Evolutionary conservation across 2,113 vertebrate species (phyloP), one percentile per base, ranked within the genome.

Genomic region (Oreochromis tanganicae): DNA sequence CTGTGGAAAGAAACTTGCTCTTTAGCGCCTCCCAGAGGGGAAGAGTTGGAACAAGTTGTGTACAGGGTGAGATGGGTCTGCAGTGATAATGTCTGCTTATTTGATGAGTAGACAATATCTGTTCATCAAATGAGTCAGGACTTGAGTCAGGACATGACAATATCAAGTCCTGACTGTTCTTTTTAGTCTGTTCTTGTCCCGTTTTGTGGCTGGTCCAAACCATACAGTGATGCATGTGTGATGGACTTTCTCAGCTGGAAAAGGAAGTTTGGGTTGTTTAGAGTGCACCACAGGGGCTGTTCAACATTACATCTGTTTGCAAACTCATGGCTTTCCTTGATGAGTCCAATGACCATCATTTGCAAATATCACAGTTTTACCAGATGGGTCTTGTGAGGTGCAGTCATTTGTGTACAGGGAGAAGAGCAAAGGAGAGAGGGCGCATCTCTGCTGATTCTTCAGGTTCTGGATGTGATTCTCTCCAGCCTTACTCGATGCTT

Each of bases 371-470:
- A 36, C 32, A 11, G 32, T 63, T 63, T 63, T 12, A 7, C 32
- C 9, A n/a, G 61, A 36, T n/a, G 2, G 61, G 32, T 36, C 17
- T 66, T 66, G 32, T 66, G 17, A 11, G 16, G 9, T 61, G 9
- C 9, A 34, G 57, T 36, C 1, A 36, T 63, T 63, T 34, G 36
- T 63, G 32, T 63, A 36, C 29, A 3, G 59, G 9, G 32, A 66
- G 17, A 66, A n/a, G 61, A 36, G n/a, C 61, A 36, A 4, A 66
- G 61, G 17, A 9, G 61, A 1, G 3, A 36, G 1, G 32, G 9
- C 0, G 0, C 17, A 66, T 66, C 61, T 36, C 4, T 66, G 0
- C 61, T 66, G 32, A 66, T 66, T 66, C 32, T 0, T 12, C 0
- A 66, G 61, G 32, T 66, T 36, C 32, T 38, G 61, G 32, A 13